Base-by-base conservation (phyloP, 35 echinoderm and acorn worm species). In the Anneissia japonica region DNA sequence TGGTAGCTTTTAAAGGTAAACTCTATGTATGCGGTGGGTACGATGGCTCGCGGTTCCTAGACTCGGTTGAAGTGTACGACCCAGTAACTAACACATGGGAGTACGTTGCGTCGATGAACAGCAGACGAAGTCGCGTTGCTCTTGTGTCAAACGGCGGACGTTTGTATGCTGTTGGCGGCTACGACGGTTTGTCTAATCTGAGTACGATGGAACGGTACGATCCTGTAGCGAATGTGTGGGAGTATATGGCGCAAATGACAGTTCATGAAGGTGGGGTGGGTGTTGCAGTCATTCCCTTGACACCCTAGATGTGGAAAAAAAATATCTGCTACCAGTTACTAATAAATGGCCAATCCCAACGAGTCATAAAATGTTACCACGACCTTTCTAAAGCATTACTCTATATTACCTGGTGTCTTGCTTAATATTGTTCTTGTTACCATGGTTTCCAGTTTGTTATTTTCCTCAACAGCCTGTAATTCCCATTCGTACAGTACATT, bases 21-120 rank as follows among this genome's bases (percentile, higher is more conserved):
- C 92, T 99, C 10, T 99, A 99, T 72, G 92, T 93, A 39, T 94
- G 92, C 78, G 96, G 96, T 51, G 96, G 96, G 41, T 99, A 99
- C 37, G 89, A 99, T 46, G 96, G 96, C 14, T 99, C 92, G 6
- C 91, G 91, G 77, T 99, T 99, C 83, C 87, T 99, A 12, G 87
- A 94, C 90, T 94, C 96, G 0, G 92, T 94, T 32, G 96, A 99
- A 76, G 96, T 94, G 0, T 99, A 91, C 46, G 96, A 99, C 46
- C 96, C 96, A n/a, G 87, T 91, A 23, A 46, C 89, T 72, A 93
- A 99, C 36, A 82, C 84, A 40, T 99, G 96, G 96, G 82, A 82
- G 35, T 91, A 75, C 16, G 89, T 86, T 11, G 77, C 96, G 19
- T 90, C 92, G 30, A 99, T 99, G 96, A 93, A 87, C 77, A 94